Evolutionary conservation across 1,140 invertebrate genomes (phyloP), one percentile per base, ranked within the genome.

Genomic region (Copidosoma floridanum): DNA sequence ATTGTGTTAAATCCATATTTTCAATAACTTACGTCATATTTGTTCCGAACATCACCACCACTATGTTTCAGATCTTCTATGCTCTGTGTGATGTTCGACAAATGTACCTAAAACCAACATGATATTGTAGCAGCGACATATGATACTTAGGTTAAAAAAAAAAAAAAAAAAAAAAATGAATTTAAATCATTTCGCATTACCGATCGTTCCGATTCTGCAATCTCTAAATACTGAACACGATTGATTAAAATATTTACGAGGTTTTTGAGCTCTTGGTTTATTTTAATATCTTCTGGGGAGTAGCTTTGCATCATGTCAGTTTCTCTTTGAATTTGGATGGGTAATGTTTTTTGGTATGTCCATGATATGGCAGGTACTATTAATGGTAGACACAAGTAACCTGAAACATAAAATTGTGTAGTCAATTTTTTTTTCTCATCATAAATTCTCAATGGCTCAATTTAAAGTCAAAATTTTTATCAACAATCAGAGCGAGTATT

Each of bases 221-320:
- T 35, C 46, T 79, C 73, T 32, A 78, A 61, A n/a, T 64, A 41
- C 48, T 71, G 64, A 46, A 76, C 62, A 20, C 70, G 71, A 23
- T 40, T 63, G 12, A 70, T 18, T 10, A 75, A 63, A 11, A 58
- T 29, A 63, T 68, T 57, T 20, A 76, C 54, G 18, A 65, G 61
- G 41, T 51, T 38, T 18, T 59, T 65, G 10, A 69, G 46, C 24
- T 66, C 61, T 16, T 70, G 41, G 21, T 64, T 56, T 23, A 23
- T 20, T 26, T 46, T 35, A 16, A 47, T 53, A 53, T 55, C 55
- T 16, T 66, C 20, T 26, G 48, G 16, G 1, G 24, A 2, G 10
- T 59, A 44, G 8, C 20, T 59, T 37, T 44, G 26, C 10, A 23
- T 23, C 29, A 7, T 43, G 29, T 2, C 3, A 14, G 26, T 16